Conservation (phyloP, 2,113 vertebrate species). For the Caretta caretta region DNA sequence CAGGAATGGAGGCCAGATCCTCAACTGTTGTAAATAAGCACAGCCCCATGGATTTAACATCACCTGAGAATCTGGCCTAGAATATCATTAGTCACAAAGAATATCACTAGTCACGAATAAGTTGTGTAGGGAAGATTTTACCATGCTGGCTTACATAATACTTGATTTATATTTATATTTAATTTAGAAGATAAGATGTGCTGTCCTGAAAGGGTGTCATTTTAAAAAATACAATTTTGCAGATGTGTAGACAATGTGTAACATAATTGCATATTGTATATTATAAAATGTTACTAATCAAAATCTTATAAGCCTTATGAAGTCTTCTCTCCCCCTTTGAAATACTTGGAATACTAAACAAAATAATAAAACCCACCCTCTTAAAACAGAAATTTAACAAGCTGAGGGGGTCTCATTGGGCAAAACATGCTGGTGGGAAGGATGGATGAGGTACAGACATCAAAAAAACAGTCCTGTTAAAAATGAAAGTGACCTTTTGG, state of each 20-base stretch:
- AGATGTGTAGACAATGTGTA: not conserved
- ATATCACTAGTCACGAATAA: not conserved
- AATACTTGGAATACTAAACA: not conserved
- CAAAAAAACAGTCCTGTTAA: not conserved
- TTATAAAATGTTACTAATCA: not conserved
- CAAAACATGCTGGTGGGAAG: constrained; percentile 19
- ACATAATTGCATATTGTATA: not conserved
- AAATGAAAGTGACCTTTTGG: not conserved
- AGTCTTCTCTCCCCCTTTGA: not conserved
- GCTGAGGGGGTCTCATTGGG: not conserved
- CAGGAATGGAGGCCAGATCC: not conserved
- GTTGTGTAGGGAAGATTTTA: not conserved
- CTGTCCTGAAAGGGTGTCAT: not conserved
- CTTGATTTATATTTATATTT: not conserved
- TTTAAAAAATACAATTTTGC: not conserved
- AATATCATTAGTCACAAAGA: not conserved
- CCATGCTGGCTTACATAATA: not conserved
- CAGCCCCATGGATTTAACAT: not conserved
- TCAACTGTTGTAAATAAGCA: fast-evolving
- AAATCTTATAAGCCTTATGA: not conserved
- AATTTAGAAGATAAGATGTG: not conserved
- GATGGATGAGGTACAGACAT: not conserved
- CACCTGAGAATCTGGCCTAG: not conserved
- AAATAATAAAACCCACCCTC: not conserved
- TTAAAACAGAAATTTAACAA: not conserved